Percentiles rank a stretch among this genome's conserved stretches.
Evolutionary conservation across 2,113 vertebrate species (phyloP).

Genomic region (Tachysurus fulvidraco): DNA sequence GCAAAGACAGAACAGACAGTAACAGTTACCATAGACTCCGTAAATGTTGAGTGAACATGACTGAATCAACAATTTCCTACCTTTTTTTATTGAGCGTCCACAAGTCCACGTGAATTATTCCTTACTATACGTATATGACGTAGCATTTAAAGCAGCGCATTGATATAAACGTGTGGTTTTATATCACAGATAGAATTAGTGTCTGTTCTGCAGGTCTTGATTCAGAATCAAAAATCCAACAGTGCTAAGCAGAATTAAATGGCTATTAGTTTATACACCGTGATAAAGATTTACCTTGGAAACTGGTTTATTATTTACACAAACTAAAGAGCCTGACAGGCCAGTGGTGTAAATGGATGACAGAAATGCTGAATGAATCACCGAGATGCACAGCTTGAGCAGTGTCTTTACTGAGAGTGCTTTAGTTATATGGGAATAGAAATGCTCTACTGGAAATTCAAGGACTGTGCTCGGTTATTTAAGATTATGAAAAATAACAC

Average conservation of each 20-base stretch:
- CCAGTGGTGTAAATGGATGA: conserved; percentile 25
- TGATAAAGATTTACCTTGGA: conserved; percentile 60
- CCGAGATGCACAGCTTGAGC: conserved; percentile 64
- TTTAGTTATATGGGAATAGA: conserved; percentile 52
- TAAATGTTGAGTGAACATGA: background rate
- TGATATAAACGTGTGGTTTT: background rate
- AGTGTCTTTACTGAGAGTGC: conserved; percentile 66
- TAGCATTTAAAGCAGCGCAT: background rate
- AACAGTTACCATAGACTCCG: background rate
- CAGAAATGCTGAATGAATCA: conserved; percentile 65
- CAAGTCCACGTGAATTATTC: background rate
- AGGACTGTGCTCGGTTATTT: conserved; percentile 53
- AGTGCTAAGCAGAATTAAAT: conserved; percentile 57
- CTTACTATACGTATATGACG: background rate
- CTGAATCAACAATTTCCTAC: background rate
- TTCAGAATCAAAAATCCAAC: background rate
- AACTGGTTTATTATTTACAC: conserved; percentile 65
- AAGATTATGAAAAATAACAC: conserved; percentile 53
- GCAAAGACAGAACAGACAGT: background rate
- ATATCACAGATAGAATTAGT: background rate
- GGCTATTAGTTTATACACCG: conserved; percentile 56
- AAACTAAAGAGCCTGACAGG: conserved; percentile 58
- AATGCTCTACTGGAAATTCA: conserved; percentile 47
- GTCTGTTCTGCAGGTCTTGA: background rate
- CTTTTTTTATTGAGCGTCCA: background rate